phyloP scores from a whole-genome alignment of 2,888 invertebrate species.

The Eupelmus urozonus region DNA sequence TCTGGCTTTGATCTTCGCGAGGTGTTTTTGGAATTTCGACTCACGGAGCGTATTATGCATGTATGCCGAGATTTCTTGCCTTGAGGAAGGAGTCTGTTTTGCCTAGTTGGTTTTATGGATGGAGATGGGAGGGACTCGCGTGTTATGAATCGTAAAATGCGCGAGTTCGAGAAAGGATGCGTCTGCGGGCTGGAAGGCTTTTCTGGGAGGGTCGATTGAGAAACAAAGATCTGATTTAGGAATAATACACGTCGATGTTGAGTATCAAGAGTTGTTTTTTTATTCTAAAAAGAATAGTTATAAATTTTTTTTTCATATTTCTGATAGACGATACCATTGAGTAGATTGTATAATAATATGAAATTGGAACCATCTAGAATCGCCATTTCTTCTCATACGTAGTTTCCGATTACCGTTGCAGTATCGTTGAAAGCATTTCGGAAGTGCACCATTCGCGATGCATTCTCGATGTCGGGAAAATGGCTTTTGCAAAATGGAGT shows the following conservation, averaged over 20 bases:
- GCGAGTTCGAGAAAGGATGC: conserved; percentile 3
- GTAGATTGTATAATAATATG: background rate
- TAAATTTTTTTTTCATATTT: too few species aligned
- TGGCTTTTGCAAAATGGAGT: too few species aligned
- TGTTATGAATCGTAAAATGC: conserved; percentile 60
- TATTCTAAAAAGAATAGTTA: too few species aligned
- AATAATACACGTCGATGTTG: too few species aligned
- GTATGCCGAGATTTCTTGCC: conserved; percentile 62
- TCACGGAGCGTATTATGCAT: conserved; percentile 64
- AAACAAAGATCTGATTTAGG: background rate
- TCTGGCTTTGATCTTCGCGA: conserved; percentile 61
- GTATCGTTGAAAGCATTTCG: background rate
- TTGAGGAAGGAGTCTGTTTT: conserved; percentile 31
- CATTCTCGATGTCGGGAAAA: background rate
- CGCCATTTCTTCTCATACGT: background rate
- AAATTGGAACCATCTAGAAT: background rate
- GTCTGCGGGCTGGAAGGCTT: background rate
- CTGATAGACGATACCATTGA: too few species aligned
- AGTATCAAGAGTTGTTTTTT: background rate
- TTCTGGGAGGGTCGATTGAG: background rate
- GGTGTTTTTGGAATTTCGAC: conserved; percentile 55
- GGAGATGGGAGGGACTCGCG: conserved; percentile 9
- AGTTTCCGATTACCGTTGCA: background rate
- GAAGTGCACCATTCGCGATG: background rate
- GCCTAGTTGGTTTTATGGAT: background rate